Evolutionary conservation across 2,113 vertebrate species (phyloP), one percentile per base, ranked within the genome.

Genomic region (Cygnus atratus): DNA sequence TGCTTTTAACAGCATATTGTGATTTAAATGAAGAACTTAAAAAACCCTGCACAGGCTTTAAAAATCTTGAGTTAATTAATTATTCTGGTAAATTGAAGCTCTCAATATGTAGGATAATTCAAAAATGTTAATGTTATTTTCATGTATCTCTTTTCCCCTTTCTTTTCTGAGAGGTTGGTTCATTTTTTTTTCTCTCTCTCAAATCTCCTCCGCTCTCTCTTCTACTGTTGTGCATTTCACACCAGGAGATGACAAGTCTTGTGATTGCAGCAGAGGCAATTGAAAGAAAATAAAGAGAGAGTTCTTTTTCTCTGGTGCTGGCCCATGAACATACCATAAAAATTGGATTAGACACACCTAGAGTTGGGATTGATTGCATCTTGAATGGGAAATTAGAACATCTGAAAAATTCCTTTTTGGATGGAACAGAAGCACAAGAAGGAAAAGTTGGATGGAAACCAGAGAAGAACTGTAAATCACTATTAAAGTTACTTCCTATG

Each of bases 351-450:
- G 94, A 94, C 96, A 96, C 93, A 97, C 96, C 90, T 96, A 90
- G 96, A 94, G 89, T 96, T 95, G 95, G 95, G 92, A 97, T 96
- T 96, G 96, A 98, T 97, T 97, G 96, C 93, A 97, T 96, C 97
- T 97, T 96, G 96, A 97, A 96, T 97, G 96, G 97, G 96, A 97
- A 97, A 97, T 97, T 95, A 97, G 97, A 98, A 93, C 94, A 97
- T 95, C 94, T 97, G 96, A 96, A 97, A 97, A 97, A 97, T 97
- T 96, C 96, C 80, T 87, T 96, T 97, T 96, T 95, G 95, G 90
- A 95, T 96, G 87, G 91, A 96, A 87, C 92, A 96, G 95, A 78
- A 97, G 95, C 90, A 88, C 86, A 90, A 96, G 96, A 97, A 97
- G 95, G 97, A 97, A 95, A 97, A 97, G 93, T 96, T 98, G 97